phyloP scores from a whole-genome alignment of 2,113 vertebrate species.

The Brienomyrus longianalis region DNA sequence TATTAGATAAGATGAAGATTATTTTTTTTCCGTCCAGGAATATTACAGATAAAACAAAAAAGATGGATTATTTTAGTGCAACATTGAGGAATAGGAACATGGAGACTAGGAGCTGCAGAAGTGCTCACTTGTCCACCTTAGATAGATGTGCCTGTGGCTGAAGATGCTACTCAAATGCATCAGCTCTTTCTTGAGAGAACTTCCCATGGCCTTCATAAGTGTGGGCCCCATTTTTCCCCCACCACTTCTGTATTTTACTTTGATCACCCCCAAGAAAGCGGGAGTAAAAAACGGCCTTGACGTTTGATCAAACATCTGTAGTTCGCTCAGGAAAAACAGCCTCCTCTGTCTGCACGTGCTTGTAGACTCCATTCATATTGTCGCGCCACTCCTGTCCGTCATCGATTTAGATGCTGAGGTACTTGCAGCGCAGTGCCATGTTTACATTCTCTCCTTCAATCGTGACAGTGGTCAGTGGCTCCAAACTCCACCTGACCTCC shows the following conservation, averaged over 20 bases:
- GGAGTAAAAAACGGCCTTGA: not conserved
- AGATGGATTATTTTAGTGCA: not conserved
- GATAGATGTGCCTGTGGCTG: not conserved
- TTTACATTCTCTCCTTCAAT: not conserved
- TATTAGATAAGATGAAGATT: not conserved
- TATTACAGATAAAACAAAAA: not conserved
- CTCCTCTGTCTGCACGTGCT: not conserved
- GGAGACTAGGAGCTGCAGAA: not conserved
- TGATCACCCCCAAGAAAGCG: not conserved
- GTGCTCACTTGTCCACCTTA: not conserved
- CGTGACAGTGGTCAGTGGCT: not conserved
- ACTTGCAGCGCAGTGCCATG: not conserved
- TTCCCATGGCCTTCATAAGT: not conserved
- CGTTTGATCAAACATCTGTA: not conserved
- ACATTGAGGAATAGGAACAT: not conserved
- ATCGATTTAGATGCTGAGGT: not conserved
- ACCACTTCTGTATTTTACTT: not conserved
- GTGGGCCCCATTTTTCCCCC: not conserved
- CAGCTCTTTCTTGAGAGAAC: not conserved
- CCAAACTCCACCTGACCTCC: not conserved
- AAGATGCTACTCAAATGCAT: not conserved
- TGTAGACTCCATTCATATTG: not conserved
- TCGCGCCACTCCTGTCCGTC: not conserved
- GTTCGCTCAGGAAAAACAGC: not conserved
- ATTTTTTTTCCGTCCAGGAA: not conserved